A percentile compares a stretch with the other conserved stretches of the same genome.
Conservation (phyloP, 2,888 invertebrate species). For the Ochropleura leucogaster region DNA sequence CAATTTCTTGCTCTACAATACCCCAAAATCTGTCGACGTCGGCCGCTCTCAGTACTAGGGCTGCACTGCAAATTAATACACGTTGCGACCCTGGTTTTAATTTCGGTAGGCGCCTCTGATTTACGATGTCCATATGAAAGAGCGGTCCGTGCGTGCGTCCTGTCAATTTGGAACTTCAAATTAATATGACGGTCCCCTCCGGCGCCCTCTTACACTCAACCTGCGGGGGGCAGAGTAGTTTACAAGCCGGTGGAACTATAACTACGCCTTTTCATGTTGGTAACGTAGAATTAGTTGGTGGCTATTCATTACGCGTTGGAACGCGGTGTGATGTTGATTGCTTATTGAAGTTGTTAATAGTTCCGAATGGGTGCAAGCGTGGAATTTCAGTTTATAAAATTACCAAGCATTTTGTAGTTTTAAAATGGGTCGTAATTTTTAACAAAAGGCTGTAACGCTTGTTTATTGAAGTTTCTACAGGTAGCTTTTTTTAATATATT, state of each 20-base stretch:
- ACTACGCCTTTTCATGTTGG: slow-evolving; percentile 79
- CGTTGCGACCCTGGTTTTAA: slow-evolving; percentile 83
- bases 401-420: slow-evolving; percentile 50
- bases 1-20: slow-evolving; percentile 77
- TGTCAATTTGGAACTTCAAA: slow-evolving; percentile 76
- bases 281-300: slow-evolving; percentile 81
- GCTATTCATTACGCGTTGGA: slow-evolving; percentile 81
- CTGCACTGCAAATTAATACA: slow-evolving; percentile 84
- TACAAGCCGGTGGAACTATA: slow-evolving; percentile 69
- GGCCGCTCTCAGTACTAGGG: slow-evolving; percentile 63
- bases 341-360: slow-evolving; percentile 82
- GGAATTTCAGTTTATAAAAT: slow-evolving; percentile 62
- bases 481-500: neutral
- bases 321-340: slow-evolving; percentile 82
- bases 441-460: slow-evolving; percentile 20
- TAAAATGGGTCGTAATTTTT: slow-evolving; percentile 39
- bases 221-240: slow-evolving; percentile 70
- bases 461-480: slow-evolving; percentile 12
- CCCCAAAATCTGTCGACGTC: slow-evolving; percentile 86
- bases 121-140: slow-evolving; percentile 86
- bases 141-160: slow-evolving; percentile 81
- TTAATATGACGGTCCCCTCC: slow-evolving; percentile 72
- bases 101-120: slow-evolving; percentile 85
- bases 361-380: slow-evolving; percentile 70
- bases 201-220: slow-evolving; percentile 41